phyloP scores from a whole-genome alignment of 2,113 vertebrate genomes.

The Xiphophorus maculatus region DNA sequence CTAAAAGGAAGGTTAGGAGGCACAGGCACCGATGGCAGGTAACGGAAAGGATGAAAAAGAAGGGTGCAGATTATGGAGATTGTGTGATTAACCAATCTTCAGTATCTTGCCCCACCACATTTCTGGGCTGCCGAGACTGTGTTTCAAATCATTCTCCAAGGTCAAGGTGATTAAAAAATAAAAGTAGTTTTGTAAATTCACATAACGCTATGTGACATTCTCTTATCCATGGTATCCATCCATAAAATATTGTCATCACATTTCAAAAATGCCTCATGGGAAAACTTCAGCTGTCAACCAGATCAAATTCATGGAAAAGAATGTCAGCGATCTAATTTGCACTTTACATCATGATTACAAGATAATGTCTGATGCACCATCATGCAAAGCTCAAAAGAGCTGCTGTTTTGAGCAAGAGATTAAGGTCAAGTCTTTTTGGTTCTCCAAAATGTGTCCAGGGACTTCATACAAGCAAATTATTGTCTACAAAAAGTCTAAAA shows the following conservation, averaged over 20 bases:
- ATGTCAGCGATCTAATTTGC: background rate
- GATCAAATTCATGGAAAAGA: slow-evolving; percentile 11
- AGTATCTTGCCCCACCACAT: background rate
- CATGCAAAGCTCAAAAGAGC: slow-evolving; percentile 26
- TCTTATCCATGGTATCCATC: no score
- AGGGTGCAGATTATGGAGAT: background rate
- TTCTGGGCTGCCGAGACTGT: background rate
- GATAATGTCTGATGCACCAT: slow-evolving; percentile 2
- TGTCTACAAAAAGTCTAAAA: slow-evolving; percentile 71
- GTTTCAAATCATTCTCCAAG: background rate
- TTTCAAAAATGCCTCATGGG: background rate
- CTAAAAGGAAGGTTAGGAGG: background rate
- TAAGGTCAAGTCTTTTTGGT: slow-evolving; percentile 20
- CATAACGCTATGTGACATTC: no score
- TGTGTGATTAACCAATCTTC: background rate
- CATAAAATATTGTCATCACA: background rate
- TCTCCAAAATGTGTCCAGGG: slow-evolving; percentile 49
- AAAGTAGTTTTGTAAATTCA: no score
- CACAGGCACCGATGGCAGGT: background rate
- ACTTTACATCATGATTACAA: slow-evolving; percentile 2
- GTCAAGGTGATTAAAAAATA: background rate
- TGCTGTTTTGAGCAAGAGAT: slow-evolving; percentile 32
- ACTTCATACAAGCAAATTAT: slow-evolving; percentile 68
- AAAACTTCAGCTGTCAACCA: background rate
- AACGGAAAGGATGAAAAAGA: background rate